phyloP scores from a whole-genome alignment of 2,797 vertebrate genomes.

The Anguilla marmorata region DNA sequence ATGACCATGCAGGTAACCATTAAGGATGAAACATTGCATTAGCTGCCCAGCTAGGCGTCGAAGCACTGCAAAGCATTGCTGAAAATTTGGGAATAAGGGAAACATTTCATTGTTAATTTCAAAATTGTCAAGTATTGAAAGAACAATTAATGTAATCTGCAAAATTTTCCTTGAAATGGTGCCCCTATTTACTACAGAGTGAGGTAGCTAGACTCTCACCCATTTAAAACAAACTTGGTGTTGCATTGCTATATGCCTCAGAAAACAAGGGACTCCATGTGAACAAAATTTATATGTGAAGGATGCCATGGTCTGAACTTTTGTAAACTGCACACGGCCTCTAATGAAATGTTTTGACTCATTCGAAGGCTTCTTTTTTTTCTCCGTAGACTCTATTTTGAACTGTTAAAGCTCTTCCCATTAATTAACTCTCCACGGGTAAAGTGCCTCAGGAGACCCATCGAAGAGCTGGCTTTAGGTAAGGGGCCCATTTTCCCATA shows the following conservation, averaged over 20 bases:
- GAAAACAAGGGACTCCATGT: neutral
- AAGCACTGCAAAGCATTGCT: neutral
- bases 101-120: neutral
- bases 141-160: neutral
- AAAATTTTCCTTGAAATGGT: neutral
- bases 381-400: constrained; percentile 69
- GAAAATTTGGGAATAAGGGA: neutral
- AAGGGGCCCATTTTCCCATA: constrained; percentile 60
- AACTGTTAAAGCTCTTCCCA: constrained; percentile 70
- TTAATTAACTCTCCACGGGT: constrained; percentile 66
- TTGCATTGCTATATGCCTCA: neutral
- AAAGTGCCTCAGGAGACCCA: constrained; percentile 71
- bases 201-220: neutral
- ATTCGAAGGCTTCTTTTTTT: constrained; percentile 70
- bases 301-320: constrained; percentile 9
- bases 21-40: neutral
- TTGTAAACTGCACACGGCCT: constrained; percentile 5
- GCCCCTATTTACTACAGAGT: no score
- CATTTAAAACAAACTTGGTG: neutral
- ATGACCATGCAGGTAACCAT: neutral
- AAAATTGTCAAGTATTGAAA: neutral
- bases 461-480: constrained; percentile 68
- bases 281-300: neutral
- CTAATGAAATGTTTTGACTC: constrained; percentile 34
- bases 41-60: neutral